Evolutionary conservation across 2,113 vertebrate species (phyloP), one percentile per base, ranked within the genome.

Genomic region (Hippocampus zosterae): DNA sequence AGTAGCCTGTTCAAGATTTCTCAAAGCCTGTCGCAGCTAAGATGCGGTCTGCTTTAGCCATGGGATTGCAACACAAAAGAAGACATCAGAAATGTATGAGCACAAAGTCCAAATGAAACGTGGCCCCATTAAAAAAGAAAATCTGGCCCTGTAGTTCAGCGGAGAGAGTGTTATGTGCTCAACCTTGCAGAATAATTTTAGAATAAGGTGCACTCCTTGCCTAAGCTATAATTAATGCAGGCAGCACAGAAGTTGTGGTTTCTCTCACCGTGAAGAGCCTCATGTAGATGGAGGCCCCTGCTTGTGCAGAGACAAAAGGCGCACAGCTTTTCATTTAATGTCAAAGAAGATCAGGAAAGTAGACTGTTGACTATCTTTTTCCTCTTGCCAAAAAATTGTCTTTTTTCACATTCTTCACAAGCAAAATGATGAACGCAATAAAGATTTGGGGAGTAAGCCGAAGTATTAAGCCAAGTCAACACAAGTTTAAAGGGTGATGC

Each of bases 81-180:
- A 83, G 53, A 40, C 75, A 78, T 86, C 78, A 82, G 73, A 77
- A 82, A 86, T 84, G 71, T 59, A 84, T 77, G 82, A 80, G 72
- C 59, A 57, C 73, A 23, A 77, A 76, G 74, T 81, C 73, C 68
- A 81, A 82, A 82, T 82, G 70, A 84, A 69, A 42, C 19, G 5
- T 77, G 68, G 73, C 53, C 65, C 74, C 70, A 70, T 73, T 75
- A 84, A 76, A 75, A 68, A 70, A 71, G 67, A 75, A 76, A 76
- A 80, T 37, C 55, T 18, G 21, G 55, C 25, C 55, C 13, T 13
- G 71, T 37, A 55, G 70, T 76, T 74, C 64, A 77, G 66, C 62
- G 62, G 33, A 50, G 40, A 40, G 41, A 37, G 57, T 68, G 72
- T 81, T 77, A 70, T 74, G 23, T 74, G 64, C 56, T 79, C 74